Percentiles rank a stretch among this genome's conserved stretches.
Evolutionary conservation across 30 jellyfish, hydroid and myxozoan genomes (phyloP).

Genomic region (Hydra vulgaris): DNA sequence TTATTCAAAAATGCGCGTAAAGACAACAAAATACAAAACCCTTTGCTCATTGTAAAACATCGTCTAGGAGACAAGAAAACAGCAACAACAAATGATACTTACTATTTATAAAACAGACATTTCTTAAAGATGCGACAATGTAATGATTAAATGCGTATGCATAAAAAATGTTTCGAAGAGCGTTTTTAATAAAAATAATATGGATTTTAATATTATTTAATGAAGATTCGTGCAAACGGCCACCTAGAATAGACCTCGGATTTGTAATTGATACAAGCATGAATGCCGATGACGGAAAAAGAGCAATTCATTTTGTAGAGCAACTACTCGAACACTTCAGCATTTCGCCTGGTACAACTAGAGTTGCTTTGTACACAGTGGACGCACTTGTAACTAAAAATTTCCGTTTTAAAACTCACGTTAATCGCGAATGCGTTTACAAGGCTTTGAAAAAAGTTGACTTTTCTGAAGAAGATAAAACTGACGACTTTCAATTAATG

Average conservation of each 20-base stretch:
- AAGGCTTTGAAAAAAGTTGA: slow-evolving; percentile 2
- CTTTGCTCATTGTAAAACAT: neutral
- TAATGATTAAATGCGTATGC: neutral
- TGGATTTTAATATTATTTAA: neutral
- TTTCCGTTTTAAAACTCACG: slow-evolving; percentile 17
- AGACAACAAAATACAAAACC: neutral
- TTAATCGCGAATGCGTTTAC: slow-evolving; percentile 47
- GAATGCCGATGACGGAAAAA: slow-evolving; percentile 13
- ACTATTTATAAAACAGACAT: neutral
- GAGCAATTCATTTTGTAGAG: slow-evolving; percentile 15
- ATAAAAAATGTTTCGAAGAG: neutral
- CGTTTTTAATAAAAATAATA: neutral
- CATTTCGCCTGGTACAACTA: slow-evolving; percentile 61
- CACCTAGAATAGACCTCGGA: slow-evolving; percentile 25
- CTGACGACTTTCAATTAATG: slow-evolving; percentile 11
- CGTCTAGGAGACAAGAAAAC: neutral
- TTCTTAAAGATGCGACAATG: neutral
- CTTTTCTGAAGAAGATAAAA: neutral
- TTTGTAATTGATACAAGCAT: slow-evolving; percentile 42
- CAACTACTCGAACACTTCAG: slow-evolving; percentile 31
- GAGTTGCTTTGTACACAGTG: slow-evolving; percentile 34
- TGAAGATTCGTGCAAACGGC: neutral
- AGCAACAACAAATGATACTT: neutral
- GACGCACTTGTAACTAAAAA: neutral
- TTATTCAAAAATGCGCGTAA: neutral